Conservation (phyloP, 2,113 vertebrate genomes). For the Trogon surrucura region DNA sequence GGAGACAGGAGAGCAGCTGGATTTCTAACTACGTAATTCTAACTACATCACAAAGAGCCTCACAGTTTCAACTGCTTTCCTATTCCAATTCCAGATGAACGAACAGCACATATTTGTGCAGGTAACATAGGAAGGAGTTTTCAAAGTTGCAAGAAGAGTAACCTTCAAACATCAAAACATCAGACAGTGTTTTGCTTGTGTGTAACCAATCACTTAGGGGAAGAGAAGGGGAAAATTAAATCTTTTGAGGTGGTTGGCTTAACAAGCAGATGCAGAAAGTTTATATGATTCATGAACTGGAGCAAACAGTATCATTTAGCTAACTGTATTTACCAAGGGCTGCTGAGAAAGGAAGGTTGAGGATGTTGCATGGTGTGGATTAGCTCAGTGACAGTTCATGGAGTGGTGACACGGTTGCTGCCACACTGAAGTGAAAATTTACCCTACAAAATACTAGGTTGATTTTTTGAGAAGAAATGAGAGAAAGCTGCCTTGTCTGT, state of each 20-base stretch:
- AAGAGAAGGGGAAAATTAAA: background rate
- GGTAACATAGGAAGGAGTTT: background rate
- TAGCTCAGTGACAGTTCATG: background rate
- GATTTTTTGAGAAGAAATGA: background rate
- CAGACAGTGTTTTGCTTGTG: background rate
- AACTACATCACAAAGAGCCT: background rate
- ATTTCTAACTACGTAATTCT: background rate
- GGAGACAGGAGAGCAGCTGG: conserved; percentile 20
- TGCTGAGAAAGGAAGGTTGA: background rate
- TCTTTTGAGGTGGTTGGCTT: background rate
- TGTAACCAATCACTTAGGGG: background rate
- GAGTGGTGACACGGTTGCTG: background rate
- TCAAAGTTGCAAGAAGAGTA: background rate
- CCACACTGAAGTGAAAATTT: background rate
- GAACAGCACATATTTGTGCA: background rate
- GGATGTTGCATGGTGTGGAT: background rate
- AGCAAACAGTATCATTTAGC: background rate
- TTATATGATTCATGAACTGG: background rate
- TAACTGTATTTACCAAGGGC: background rate
- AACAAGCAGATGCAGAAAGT: background rate
- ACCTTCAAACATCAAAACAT: background rate
- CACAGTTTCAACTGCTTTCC: background rate
- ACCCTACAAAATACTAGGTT: background rate
- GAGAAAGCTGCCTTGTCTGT: background rate
- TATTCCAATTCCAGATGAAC: background rate